phyloP scores from a whole-genome alignment of 2,113 vertebrate species.

The Takifugu bimaculatus region DNA sequence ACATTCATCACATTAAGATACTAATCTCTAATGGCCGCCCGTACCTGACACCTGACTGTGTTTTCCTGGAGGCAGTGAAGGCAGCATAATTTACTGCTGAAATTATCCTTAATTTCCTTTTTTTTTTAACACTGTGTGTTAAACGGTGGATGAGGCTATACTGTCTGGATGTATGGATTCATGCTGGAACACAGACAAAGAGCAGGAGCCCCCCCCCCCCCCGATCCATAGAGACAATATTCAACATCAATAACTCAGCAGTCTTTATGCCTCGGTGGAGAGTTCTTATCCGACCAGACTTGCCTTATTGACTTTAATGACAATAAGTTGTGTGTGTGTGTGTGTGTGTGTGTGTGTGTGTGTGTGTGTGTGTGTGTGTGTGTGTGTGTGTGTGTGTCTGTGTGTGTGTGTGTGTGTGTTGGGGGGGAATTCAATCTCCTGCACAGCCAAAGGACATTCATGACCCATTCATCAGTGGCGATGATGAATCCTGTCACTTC shows the following conservation, averaged over 20 bases:
- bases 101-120: constrained; percentile 17
- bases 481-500: constrained; percentile 5
- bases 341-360: constrained; percentile 8
- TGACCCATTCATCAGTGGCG: neutral
- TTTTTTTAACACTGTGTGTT: neutral
- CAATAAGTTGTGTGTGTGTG: constrained; percentile 15
- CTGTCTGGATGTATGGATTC: neutral
- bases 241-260: constrained; percentile 27
- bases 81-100: neutral
- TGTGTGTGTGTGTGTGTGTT: neutral
- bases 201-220: neutral
- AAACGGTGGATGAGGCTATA: neutral
- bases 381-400: constrained; percentile 7
- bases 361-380: neutral
- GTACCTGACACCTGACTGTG: constrained; percentile 20
- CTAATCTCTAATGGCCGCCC: constrained; percentile 26
- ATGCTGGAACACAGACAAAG: neutral
- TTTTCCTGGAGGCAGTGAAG: constrained; percentile 11
- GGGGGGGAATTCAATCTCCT: neutral
- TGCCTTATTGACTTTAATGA: constrained; percentile 21
- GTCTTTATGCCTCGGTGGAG: constrained; percentile 10
- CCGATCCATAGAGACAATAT: constrained; percentile 17
- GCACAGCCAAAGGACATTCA: constrained; percentile 3
- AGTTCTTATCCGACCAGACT: constrained; percentile 4
- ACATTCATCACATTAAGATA: constrained; percentile 40